These are phyloP conservation scores for Aphaenogaster ashmeadi DNA, from an alignment of 1,140 invertebrate genomes.

Conservation along the genomic window DNA sequence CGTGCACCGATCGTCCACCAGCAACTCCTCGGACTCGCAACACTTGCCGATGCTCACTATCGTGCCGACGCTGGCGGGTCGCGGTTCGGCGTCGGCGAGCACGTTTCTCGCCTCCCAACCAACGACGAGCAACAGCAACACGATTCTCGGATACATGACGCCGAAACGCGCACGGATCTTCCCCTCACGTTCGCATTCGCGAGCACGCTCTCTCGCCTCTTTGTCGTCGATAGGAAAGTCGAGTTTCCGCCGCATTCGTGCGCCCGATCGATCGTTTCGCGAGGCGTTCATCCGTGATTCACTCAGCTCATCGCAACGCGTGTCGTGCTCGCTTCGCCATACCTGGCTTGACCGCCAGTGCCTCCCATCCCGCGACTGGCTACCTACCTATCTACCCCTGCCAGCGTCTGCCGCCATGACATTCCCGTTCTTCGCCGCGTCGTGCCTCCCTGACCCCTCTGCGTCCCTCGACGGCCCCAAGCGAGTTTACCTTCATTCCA, in stretches of 20 bases:
- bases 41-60: constrained; percentile 89
- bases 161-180: constrained; percentile 14
- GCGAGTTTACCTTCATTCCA: constrained; percentile 17
- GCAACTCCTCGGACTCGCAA: constrained; percentile 91
- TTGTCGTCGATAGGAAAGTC: not conserved
- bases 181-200: not conserved
- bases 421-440: not conserved
- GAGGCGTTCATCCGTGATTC: constrained; percentile 31
- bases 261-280: constrained; percentile 16
- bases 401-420: constrained; percentile 46
- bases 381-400: constrained; percentile 28
- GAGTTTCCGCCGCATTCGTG: not conserved
- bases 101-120: constrained; percentile 64
- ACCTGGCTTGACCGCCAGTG: constrained; percentile 32
- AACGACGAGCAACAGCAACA: constrained; percentile 57
- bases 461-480: constrained; percentile 46
- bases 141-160: constrained; percentile 74
- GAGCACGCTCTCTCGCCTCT: not conserved
- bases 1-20: constrained; percentile 90
- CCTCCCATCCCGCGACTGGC: not conserved
- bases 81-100: constrained; percentile 62
- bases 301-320: constrained; percentile 35
- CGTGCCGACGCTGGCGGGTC: constrained; percentile 82
- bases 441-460: not conserved
- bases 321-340: constrained; percentile 26